phyloP scores from a whole-genome alignment of 2,888 invertebrate species.

The Tetragonisca angustula region DNA sequence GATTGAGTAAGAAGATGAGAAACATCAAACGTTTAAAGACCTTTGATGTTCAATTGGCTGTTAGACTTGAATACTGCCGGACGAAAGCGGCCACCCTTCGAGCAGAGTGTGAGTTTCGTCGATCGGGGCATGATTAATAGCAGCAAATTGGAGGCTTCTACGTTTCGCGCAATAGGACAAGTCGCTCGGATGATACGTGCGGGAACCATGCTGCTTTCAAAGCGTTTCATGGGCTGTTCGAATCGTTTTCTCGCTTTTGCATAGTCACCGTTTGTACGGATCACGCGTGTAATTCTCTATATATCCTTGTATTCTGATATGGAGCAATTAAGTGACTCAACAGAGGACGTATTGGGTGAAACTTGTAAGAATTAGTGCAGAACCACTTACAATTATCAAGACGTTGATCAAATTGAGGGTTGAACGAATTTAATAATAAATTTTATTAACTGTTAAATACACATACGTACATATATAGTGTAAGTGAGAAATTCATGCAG shows the following conservation, averaged over 20 bases:
- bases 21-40: constrained; percentile 76
- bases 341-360: too few species aligned
- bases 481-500: too few species aligned
- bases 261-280: not conserved
- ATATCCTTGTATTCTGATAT: not conserved
- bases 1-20: constrained; percentile 64
- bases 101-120: constrained; percentile 66
- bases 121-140: constrained; percentile 69
- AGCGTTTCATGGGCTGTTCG: constrained; percentile 1
- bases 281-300: not conserved
- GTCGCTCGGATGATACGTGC: constrained; percentile 6
- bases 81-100: constrained; percentile 43
- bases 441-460: too few species aligned
- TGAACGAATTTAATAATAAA: too few species aligned
- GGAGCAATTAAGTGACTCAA: not conserved
- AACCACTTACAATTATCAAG: too few species aligned
- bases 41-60: constrained; percentile 77
- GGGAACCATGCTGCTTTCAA: not conserved
- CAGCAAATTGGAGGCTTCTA: constrained; percentile 55
- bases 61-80: constrained; percentile 69
- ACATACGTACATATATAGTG: too few species aligned
- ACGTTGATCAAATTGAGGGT: too few species aligned
- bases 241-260: not conserved
- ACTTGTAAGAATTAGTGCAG: too few species aligned
- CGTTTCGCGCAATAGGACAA: constrained; percentile 49